Evolutionary conservation across 2,888 invertebrate genomes (phyloP), one percentile per base, ranked within the genome.

Genomic region (Lordiphosa fenestrarum): DNA sequence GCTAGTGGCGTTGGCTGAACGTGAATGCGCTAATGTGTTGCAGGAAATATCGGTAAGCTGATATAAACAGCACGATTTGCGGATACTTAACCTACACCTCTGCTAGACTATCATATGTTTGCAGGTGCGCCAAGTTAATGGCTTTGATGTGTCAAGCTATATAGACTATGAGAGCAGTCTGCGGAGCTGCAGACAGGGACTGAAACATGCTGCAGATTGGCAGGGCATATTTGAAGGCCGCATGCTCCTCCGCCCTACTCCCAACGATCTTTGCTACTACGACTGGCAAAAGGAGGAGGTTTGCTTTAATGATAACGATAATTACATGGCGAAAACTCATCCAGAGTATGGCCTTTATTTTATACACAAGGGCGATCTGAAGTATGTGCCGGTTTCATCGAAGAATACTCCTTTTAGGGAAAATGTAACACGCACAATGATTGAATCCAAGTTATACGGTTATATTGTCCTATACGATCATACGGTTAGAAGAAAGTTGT

Each of bases 1-100:
- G 41, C 91, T 94, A 56, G 89, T 91, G 51, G 94, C 94, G 69
- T 87, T 96, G 62, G 78, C 70, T 5, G 0, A 42, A 0, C 69
- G 78, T 2, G 74, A 96, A 87, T 91, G 93, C 50, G 91, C 92
- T 0, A 96, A 96, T 85, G 91, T 95, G 80, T 91, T 93, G 64
- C 94, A 94, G 19, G 92, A 93, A 70, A 87, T 96, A 75, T 94
- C 95, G 86, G 93, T 93, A 83, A 84, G 80, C 37, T 2, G 2
- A 3, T 2, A 0, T 4, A 3, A 15, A 9, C 2, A n/a, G 6
- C 4, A 33, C 13, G 2, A 4, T 21, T 12, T 4, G 9, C 0
- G 15, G 0, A 4, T 7, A 9, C 1, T 13, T 6, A 1, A 6
- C 13, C 21, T 7, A 9, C 1, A 13, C 13, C n/a, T 13, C n/a